Conservation (phyloP, 2,113 vertebrate genomes). For the Myotis lucifugus region DNA sequence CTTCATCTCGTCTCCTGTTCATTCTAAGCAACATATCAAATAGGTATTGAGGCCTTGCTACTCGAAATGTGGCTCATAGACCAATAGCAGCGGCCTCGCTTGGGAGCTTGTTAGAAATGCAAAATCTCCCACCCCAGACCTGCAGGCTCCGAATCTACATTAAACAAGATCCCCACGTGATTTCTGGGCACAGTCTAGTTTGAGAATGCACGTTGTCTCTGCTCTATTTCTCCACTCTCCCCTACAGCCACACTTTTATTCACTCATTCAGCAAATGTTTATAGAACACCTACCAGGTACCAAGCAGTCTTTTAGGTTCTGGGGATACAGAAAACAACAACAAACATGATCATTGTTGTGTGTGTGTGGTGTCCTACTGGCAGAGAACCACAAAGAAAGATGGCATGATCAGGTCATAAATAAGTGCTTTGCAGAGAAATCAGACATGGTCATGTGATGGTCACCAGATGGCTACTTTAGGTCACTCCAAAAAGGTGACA, state of each 20-base stretch:
- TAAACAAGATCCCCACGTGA: slow-evolving; percentile 6
- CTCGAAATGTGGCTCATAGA: neutral
- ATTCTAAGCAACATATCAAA: neutral
- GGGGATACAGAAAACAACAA: neutral
- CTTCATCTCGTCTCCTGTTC: neutral
- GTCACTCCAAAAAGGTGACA: neutral
- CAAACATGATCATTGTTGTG: neutral
- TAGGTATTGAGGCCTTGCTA: neutral
- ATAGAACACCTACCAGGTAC: neutral
- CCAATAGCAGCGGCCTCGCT: neutral
- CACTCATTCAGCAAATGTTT: neutral
- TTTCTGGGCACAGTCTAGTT: neutral
- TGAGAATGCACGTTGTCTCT: neutral
- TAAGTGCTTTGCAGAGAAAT: slow-evolving; percentile 16
- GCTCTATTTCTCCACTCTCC: neutral
- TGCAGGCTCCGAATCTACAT: slow-evolving; percentile 11
- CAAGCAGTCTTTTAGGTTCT: slow-evolving; percentile 11
- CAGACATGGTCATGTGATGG: neutral
- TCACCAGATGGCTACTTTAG: neutral
- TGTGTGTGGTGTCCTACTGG: neutral
- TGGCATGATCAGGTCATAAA: neutral
- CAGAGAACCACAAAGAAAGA: neutral
- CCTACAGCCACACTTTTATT: neutral
- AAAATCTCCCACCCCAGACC: neutral
- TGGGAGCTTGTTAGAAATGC: slow-evolving; percentile 4